These are phyloP conservation scores for Ciona savignyi DNA, from an alignment of 23 tunicate species.

Conservation along the genomic window DNA sequence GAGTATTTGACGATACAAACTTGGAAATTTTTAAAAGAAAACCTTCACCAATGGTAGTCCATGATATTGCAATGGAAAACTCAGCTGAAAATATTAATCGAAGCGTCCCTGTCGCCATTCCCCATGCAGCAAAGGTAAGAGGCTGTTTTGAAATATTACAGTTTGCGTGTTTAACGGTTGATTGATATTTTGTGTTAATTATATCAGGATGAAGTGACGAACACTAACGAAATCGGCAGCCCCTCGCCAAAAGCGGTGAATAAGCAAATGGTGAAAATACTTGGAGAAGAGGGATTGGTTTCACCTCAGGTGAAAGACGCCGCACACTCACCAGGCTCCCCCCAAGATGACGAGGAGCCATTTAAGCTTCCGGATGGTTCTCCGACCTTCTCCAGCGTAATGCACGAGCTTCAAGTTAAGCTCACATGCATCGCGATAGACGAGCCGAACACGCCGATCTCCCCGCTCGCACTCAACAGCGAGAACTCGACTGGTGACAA, in stretches of 20 bases:
- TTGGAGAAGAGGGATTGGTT: background rate
- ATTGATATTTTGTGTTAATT: too few relatives aligned
- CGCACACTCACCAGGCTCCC: background rate
- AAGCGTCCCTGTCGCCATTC: background rate
- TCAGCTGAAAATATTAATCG: background rate
- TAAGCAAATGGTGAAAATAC: background rate
- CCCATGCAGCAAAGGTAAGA: background rate
- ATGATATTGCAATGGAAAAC: background rate
- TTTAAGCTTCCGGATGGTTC: constrained; percentile 63
- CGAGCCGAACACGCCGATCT: background rate
- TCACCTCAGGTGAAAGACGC: background rate
- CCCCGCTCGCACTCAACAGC: constrained; percentile 1
- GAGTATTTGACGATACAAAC: background rate
- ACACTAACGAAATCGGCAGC: background rate
- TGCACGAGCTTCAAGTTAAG: constrained; percentile 16
- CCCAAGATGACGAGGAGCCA: constrained; percentile 9
- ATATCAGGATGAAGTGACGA: background rate
- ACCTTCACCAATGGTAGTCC: background rate
- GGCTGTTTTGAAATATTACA: too few relatives aligned
- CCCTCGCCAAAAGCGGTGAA: constrained; percentile 4
- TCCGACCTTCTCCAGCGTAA: constrained; percentile 52
- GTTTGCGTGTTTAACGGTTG: background rate
- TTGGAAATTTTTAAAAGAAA: too few relatives aligned
- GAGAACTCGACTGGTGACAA: background rate
- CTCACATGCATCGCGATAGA: background rate